Base-by-base conservation (phyloP, 2,113 vertebrate genomes). In the Otis tarda region DNA sequence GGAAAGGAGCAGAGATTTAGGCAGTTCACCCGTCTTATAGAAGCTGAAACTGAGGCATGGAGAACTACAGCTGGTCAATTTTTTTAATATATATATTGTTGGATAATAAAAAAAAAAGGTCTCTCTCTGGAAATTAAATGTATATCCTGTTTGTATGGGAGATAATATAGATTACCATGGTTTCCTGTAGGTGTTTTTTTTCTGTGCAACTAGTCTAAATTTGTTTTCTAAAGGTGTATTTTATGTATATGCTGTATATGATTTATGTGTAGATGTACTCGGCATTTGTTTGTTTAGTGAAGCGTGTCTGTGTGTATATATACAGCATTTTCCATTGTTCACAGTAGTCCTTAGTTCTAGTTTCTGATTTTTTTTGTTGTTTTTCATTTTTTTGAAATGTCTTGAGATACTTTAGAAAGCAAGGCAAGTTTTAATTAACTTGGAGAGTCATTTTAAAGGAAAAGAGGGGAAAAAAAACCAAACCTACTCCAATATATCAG, bases 401-500 rank as follows among this genome's bases (percentile, higher is more conserved):
- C 47, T 86, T 37, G 9, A 77, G 33, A 31, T 64, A 69, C 5
- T 23, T 68, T 31, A 61, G 74, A 65, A 87, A 80, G 57, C 19
- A 53, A 37, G 10, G 0, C 18, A 22, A 45, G 4, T 17, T 87
- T 95, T 74, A 49, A 39, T 78, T 78, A 73, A 92, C 17, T 8
- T 68, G 28, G 23, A 56, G 10, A 87, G 14, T 28, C 39, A 35
- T 7, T 18, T 87, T 90, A 69, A 91, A 87, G 28, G 3, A 52
- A 49, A 39, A 50, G 7, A 7, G 2, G 1, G 4, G 2, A 43
- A 43, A 15, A 15, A 52, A 63, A 23, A 0, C 4, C 53, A 31
- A 31, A 31, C 30, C 19, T 45, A 39, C 3, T 33, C 7, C 76
- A 65, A n/a, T 52, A 20, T 70, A 35, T 74, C 69, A 83, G 87